phyloP scores from a whole-genome alignment of 2,888 invertebrate genomes.

The Chrysolina americana region DNA sequence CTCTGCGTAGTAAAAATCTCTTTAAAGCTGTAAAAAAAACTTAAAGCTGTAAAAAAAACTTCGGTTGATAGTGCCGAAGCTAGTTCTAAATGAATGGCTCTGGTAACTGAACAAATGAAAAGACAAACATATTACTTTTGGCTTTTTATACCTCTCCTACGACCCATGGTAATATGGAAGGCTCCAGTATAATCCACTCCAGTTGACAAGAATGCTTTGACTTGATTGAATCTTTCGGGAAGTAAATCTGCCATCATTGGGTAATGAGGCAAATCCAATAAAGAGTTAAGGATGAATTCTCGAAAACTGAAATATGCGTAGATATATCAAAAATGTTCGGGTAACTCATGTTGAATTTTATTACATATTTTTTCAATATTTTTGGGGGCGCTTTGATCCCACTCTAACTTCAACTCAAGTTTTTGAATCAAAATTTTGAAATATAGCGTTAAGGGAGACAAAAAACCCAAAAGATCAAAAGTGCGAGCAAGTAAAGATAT shows the following conservation, averaged over 20 bases:
- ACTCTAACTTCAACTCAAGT: background rate
- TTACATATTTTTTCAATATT: background rate
- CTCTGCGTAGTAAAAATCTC: too few relatives aligned
- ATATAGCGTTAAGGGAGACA: background rate
- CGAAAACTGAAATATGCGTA: background rate
- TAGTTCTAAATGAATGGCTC: background rate
- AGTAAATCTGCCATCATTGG: conserved; percentile 34
- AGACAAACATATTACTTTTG: too few relatives aligned
- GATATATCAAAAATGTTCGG: background rate
- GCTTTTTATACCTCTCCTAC: conserved; percentile 23
- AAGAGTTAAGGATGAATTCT: background rate
- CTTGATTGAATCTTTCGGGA: conserved; percentile 19
- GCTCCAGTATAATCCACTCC: conserved; percentile 33
- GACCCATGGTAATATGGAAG: background rate
- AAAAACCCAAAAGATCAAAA: conserved; percentile 5
- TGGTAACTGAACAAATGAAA: too few relatives aligned
- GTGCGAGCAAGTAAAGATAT: conserved; percentile 5
- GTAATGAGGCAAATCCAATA: background rate
- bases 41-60: too few relatives aligned
- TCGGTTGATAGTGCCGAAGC: background rate
- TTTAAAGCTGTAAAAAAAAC: too few relatives aligned
- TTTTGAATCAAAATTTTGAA: background rate
- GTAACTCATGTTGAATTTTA: background rate
- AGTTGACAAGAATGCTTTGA: conserved; percentile 33
- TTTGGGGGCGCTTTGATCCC: conserved; percentile 3